Conservation (phyloP, 2,797 vertebrate genomes). For the Chaunax sp. region DNA sequence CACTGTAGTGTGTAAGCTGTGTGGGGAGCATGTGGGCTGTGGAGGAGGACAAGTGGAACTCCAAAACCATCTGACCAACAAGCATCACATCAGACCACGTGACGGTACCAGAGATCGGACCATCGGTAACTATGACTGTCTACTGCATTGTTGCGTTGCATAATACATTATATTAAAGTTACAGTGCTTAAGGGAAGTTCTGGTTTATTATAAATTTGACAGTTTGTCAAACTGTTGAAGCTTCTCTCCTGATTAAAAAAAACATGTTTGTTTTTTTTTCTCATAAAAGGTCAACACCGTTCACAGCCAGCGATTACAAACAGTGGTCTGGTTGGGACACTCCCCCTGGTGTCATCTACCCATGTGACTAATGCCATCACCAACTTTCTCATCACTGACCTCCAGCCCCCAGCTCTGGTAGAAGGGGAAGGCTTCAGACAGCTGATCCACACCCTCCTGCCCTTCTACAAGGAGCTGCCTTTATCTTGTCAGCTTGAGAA, state of each 20-base stretch:
- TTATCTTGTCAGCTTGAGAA: slow-evolving; percentile 63
- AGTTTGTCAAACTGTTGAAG: background rate
- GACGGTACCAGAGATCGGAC: slow-evolving; percentile 55
- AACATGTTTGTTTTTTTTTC: background rate
- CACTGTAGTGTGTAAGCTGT: slow-evolving; percentile 82
- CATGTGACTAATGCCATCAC: slow-evolving; percentile 69
- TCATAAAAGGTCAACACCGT: slow-evolving; percentile 48
- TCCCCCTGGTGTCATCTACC: slow-evolving; percentile 30
- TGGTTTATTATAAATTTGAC: background rate
- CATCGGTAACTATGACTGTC: slow-evolving; percentile 43
- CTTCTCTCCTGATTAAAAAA: background rate
- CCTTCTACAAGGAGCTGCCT: slow-evolving; percentile 75
- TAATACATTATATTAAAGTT: background rate
- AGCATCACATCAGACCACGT: slow-evolving; percentile 78
- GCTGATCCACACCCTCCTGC: slow-evolving; percentile 75
- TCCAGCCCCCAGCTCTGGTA: slow-evolving; percentile 70
- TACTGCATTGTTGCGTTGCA: background rate
- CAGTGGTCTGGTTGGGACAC: slow-evolving; percentile 20
- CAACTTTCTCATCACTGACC: slow-evolving; percentile 77
- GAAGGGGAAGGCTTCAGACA: slow-evolving; percentile 80
- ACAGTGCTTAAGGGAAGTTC: background rate
- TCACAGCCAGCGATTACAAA: slow-evolving; percentile 2
- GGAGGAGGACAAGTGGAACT: slow-evolving; percentile 75
- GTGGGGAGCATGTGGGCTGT: slow-evolving; percentile 76
- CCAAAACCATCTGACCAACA: slow-evolving; percentile 77